These are phyloP conservation scores for Temnothorax unifasciatus DNA, from an alignment of 2,888 invertebrate genomes.

Conservation along the genomic window DNA sequence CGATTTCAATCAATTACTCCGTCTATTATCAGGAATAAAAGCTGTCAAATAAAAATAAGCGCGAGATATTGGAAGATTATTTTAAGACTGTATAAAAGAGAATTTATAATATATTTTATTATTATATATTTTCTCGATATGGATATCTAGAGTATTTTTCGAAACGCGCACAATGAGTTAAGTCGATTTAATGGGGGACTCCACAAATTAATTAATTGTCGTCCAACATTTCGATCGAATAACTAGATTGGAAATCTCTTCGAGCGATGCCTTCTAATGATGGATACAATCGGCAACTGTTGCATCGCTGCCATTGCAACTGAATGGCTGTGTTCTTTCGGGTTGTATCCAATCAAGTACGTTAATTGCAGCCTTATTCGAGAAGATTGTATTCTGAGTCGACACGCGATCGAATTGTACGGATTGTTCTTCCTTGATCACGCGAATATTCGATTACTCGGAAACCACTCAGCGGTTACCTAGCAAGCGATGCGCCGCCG, in stretches of 20 bases:
- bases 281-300: background rate
- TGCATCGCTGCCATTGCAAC: background rate
- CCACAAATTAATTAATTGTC: slow-evolving; percentile 22
- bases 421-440: slow-evolving; percentile 12
- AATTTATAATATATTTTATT: background rate
- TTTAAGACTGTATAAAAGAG: background rate
- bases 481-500: background rate
- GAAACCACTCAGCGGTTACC: background rate
- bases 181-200: background rate
- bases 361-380: slow-evolving; percentile 38
- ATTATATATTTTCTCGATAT: background rate
- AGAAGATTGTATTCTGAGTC: background rate
- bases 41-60: background rate
- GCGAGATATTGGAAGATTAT: background rate
- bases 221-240: background rate
- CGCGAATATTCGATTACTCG: slow-evolving; percentile 43
- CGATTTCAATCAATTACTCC: background rate
- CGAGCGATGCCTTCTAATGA: background rate
- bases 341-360: background rate
- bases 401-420: slow-evolving; percentile 35
- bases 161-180: background rate
- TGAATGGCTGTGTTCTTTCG: slow-evolving; percentile 21
- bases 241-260: background rate
- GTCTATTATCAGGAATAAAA: slow-evolving; percentile 3
- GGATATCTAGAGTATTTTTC: background rate